Evolutionary conservation across 64 coral and sea anemone genomes (phyloP).

Genomic region (Dendrophyllia cribrosa): DNA sequence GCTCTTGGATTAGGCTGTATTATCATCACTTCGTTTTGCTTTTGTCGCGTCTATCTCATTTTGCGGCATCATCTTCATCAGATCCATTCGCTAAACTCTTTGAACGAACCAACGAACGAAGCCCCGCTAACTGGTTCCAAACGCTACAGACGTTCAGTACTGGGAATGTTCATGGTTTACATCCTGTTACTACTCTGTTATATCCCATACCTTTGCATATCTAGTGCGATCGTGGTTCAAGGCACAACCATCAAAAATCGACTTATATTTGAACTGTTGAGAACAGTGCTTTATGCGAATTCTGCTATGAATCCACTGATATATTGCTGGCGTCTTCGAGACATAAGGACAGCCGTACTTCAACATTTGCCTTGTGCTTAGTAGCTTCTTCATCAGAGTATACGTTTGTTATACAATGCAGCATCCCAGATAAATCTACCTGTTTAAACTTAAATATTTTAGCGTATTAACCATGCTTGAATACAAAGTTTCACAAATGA

Average conservation of each 20-base stretch:
- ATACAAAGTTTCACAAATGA: too few species aligned
- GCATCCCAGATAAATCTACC: too few species aligned
- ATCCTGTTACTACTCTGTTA: slow-evolving; percentile 1
- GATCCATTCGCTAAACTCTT: not conserved
- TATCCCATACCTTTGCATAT: not conserved
- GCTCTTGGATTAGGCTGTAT: not conserved
- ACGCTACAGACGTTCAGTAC: not conserved
- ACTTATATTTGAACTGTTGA: slow-evolving; percentile 3
- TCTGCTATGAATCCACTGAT: slow-evolving; percentile 15
- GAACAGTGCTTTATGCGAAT: slow-evolving; percentile 9
- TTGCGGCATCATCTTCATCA: not conserved
- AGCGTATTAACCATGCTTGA: too few species aligned
- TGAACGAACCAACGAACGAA: not conserved
- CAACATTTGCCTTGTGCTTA: not conserved
- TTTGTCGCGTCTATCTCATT: slow-evolving; percentile 8
- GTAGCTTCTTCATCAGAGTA: too few species aligned
- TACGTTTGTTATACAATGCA: too few species aligned
- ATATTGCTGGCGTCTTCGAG: slow-evolving; percentile 33
- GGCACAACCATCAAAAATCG: not conserved
- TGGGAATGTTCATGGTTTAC: slow-evolving; percentile 33
- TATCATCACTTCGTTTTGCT: not conserved
- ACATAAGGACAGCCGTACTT: not conserved
- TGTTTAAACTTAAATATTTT: too few species aligned
- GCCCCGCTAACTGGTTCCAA: not conserved
- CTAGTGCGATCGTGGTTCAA: not conserved